Base-by-base conservation (phyloP, 1,140 invertebrate genomes). In the Heliconius hermathena region DNA sequence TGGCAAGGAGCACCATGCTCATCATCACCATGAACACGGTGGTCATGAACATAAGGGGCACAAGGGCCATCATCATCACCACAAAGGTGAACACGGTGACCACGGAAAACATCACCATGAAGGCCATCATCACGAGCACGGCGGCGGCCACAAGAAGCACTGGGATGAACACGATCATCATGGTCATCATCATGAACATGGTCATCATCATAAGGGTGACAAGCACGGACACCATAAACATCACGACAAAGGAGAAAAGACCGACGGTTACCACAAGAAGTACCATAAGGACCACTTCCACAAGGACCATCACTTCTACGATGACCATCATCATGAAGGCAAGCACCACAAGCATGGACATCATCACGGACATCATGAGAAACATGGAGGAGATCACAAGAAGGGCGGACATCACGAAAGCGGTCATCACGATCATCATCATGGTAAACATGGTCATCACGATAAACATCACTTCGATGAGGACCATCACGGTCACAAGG, bases 261-360 rank as follows among this genome's bases (percentile, higher is more conserved):
- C 87, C 73, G 92, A 94, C 29, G 92, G 92, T 46, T 94, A 88
- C 85, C 92, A 94, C 85, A 94, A 94, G 87, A 93, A 94, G 52
- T 93, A 94, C 83, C 92, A 94, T 66, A 94, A 94, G 84, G 92
- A 94, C 74, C 83, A 87, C 80, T 94, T 88, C 88, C 92, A 94
- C 74, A 94, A 94, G 85, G 92, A 94, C 71, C 91, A 93, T 82
- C 90, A 93, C 89, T 94, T 94, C 81, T 93, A 94, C 81, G 92
- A 93, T 83, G 90, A 90, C 75, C 89, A 93, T 82, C 91, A 94
- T 77, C 72, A 91, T 2, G 90, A 91, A 84, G 92, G 92, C 82
- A 93, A 93, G 78, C 92, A 93, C 71, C 92, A 93, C 78, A 93
- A 93, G 70, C 90, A 93, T 52, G 92, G 92, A 8, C 76, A 94